phyloP scores from a whole-genome alignment of 1,140 invertebrate genomes.

The Spodoptera frugiperda region DNA sequence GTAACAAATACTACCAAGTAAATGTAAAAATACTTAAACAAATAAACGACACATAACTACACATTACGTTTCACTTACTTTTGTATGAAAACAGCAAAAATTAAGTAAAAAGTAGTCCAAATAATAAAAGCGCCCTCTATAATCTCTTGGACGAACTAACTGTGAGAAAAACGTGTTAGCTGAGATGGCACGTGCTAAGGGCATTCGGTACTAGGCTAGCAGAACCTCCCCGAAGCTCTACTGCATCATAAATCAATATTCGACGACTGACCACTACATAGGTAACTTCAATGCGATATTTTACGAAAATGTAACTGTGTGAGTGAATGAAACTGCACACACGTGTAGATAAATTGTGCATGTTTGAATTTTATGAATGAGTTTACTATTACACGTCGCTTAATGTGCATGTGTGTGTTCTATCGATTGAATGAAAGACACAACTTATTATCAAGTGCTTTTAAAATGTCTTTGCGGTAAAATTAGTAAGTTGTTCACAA shows the following conservation, averaged over 20 bases:
- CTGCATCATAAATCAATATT: slow-evolving; percentile 30
- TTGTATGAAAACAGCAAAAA: background rate
- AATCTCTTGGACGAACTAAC: background rate
- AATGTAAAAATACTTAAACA: too few relatives aligned
- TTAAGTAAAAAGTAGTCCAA: background rate
- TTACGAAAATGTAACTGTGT: background rate
- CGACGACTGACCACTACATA: background rate
- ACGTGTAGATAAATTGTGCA: background rate
- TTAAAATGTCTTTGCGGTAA: too few relatives aligned
- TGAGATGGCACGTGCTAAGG: slow-evolving; percentile 55
- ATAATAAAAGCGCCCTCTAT: slow-evolving; percentile 1
- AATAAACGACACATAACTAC: too few relatives aligned
- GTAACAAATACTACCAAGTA: background rate
- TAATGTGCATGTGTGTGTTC: background rate
- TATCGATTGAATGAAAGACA: background rate
- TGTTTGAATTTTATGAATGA: background rate
- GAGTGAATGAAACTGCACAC: slow-evolving; percentile 24
- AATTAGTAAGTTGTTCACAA: too few relatives aligned
- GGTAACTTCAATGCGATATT: background rate
- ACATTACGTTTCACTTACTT: too few relatives aligned
- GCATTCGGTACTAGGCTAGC: slow-evolving; percentile 50
- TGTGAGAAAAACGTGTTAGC: background rate
- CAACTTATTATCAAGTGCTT: too few relatives aligned
- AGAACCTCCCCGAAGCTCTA: slow-evolving; percentile 38
- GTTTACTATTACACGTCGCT: background rate